These are phyloP conservation scores for Dynastes maya DNA, from an alignment of 2,888 invertebrate species.

Conservation along the genomic window DNA sequence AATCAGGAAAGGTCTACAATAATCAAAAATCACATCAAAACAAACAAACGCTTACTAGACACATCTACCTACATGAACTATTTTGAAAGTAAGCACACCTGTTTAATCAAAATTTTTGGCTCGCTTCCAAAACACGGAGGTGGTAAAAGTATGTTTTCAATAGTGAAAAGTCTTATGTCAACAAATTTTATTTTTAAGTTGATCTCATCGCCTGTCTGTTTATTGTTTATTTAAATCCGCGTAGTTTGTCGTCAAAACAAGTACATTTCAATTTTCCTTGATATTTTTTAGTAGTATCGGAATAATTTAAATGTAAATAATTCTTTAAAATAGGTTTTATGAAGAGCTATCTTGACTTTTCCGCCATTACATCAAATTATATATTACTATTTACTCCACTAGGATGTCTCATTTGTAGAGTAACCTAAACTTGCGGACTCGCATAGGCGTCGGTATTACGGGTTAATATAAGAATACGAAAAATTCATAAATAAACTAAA, in stretches of 20 bases:
- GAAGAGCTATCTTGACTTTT: slow-evolving; percentile 4
- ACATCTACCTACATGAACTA: slow-evolving; percentile 1
- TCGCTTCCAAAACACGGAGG: neutral
- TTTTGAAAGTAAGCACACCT: slow-evolving; percentile 31
- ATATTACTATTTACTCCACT: neutral
- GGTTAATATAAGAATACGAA: too few relatives aligned
- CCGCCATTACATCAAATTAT: slow-evolving; percentile 13
- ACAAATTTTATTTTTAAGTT: slow-evolving; percentile 25
- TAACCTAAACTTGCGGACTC: too few relatives aligned
- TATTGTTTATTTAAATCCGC: slow-evolving; percentile 35
- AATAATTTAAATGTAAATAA: neutral
- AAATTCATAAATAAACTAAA: too few relatives aligned
- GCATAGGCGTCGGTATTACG: too few relatives aligned
- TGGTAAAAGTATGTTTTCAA: slow-evolving; percentile 23
- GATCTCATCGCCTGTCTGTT: slow-evolving; percentile 30
- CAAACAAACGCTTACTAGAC: slow-evolving; percentile 5
- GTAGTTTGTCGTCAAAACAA: slow-evolving; percentile 22
- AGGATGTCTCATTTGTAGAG: neutral
- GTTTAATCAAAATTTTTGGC: slow-evolving; percentile 28
- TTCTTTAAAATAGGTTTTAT: slow-evolving; percentile 1
- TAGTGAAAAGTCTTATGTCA: slow-evolving; percentile 26
- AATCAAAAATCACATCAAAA: neutral
- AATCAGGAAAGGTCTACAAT: too few relatives aligned
- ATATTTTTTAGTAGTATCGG: neutral
- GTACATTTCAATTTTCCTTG: neutral